Evolutionary conservation across 1,140 invertebrate genomes (phyloP), one percentile per base, ranked within the genome.

Genomic region (Stratiolaelaps scimitus): DNA sequence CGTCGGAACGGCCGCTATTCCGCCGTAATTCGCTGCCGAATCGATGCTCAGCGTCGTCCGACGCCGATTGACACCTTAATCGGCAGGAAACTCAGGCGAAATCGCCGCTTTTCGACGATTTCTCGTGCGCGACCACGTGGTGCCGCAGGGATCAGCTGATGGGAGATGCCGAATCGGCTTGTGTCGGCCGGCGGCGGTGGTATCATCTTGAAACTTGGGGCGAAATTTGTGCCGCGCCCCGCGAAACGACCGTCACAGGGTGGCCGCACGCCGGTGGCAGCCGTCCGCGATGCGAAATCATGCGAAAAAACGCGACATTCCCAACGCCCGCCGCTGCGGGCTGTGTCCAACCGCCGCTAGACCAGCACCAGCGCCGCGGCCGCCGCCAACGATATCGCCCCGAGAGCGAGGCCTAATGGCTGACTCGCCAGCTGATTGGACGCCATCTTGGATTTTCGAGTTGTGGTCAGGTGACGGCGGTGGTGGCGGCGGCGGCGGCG

Each of bases 361-460:
- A 40, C 34, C 10, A 10, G 5, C 34, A 10, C 34, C 34, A n/a
- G 10, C 34, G 10, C n/a, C n/a, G n/a, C 34, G 34, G 10, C 34
- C 10, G 34, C 34, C 34, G 34, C 34, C 34, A n/a, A 40, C 34
- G 10, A 10, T 40, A 40, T 40, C 34, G 10, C 10, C 26, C 53
- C 34, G 23, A 20, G 53, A 60, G 53, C 53, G 53, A 60, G 53
- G 53, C 53, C 53, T 60, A 60, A 60, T 34, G 53, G 26, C 53
- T 26, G 53, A 34, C 53, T 26, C 53, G 53, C 26, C 53, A 60
- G 53, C 53, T 60, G 53, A 60, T 60, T 60, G 53, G 26, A 26
- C 47, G 53, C 65, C 66, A 68, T 67, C 26, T 67, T 66, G 66
- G 45, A 67, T 47, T n/a, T n/a, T 28, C 47, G 30, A 45, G 46